Evolutionary conservation across 1,140 invertebrate species (phyloP).

Genomic region (Asbolus verrucosus): DNA sequence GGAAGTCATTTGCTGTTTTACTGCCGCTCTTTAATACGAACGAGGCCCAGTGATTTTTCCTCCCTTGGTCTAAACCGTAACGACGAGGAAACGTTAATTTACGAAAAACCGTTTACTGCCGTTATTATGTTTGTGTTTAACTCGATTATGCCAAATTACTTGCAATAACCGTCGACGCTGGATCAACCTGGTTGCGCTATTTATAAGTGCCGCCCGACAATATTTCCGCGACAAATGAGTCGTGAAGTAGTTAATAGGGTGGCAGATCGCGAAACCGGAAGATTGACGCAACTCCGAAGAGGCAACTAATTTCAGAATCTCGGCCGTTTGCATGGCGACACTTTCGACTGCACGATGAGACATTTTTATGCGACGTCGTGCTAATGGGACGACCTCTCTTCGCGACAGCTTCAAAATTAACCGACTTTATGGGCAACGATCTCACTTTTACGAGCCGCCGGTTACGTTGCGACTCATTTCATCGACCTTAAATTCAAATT

Average conservation of each 20-base stretch:
- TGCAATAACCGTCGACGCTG: too few relatives aligned
- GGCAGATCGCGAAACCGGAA: conserved; percentile 32
- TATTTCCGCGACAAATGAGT: conserved; percentile 12
- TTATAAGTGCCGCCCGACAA: not conserved
- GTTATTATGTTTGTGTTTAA: conserved; percentile 24
- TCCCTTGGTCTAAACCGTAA: not conserved
- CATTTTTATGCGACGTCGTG: conserved; percentile 48
- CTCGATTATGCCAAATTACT: conserved; percentile 4
- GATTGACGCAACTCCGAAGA: conserved; percentile 33
- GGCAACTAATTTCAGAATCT: conserved; percentile 47
- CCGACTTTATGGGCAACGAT: conserved; percentile 29
- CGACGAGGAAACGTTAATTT: conserved; percentile 22
- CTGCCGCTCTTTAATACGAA: conserved; percentile 29
- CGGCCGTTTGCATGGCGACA: conserved; percentile 46
- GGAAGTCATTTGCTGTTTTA: conserved; percentile 41
- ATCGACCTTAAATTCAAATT: conserved; percentile 5
- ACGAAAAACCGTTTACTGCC: conserved; percentile 26
- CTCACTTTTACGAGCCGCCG: conserved; percentile 49
- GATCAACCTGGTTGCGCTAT: too few relatives aligned
- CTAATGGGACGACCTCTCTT: conserved; percentile 48
- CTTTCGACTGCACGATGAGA: conserved; percentile 43
- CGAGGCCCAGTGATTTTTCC: conserved; percentile 40
- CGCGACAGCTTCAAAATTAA: conserved; percentile 33
- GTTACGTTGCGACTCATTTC: too few relatives aligned
- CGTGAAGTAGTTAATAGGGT: conserved; percentile 43